These are phyloP conservation scores for Phoxinus phoxinus DNA, from an alignment of 2,113 vertebrate genomes.

Conservation along the genomic window DNA sequence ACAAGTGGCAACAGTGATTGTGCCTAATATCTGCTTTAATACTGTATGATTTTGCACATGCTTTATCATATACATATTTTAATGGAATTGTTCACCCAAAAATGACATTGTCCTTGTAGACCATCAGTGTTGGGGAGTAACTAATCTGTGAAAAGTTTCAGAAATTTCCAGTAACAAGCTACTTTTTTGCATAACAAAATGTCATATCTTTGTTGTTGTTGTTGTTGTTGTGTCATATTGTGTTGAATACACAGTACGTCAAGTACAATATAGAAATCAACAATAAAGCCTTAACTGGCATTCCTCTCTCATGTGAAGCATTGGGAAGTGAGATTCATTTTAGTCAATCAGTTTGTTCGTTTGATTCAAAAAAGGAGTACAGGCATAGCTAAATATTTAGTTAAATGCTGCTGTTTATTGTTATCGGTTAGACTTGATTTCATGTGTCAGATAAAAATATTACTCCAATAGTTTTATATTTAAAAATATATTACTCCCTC, in stretches of 20 bases:
- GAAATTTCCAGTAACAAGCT: not conserved
- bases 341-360: not conserved
- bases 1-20: not conserved
- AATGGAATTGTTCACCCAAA: not conserved
- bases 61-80: not conserved
- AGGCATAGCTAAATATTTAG: not conserved
- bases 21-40: not conserved
- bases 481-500: too few species aligned
- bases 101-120: not conserved
- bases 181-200: not conserved
- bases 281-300: not conserved
- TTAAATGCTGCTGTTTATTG: not conserved
- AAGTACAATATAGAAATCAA: not conserved
- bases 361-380: not conserved
- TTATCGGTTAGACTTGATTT: not conserved
- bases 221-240: not conserved
- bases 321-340: not conserved
- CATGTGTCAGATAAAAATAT: not conserved
- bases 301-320: not conserved
- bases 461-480: not conserved
- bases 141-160: not conserved
- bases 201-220: too few species aligned
- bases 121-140: not conserved
- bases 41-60: not conserved
- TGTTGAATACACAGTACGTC: not conserved